Percentiles rank a stretch among this genome's conserved stretches.
phyloP scores from a whole-genome alignment of 2,888 invertebrate genomes.

The Patella pellucida region DNA sequence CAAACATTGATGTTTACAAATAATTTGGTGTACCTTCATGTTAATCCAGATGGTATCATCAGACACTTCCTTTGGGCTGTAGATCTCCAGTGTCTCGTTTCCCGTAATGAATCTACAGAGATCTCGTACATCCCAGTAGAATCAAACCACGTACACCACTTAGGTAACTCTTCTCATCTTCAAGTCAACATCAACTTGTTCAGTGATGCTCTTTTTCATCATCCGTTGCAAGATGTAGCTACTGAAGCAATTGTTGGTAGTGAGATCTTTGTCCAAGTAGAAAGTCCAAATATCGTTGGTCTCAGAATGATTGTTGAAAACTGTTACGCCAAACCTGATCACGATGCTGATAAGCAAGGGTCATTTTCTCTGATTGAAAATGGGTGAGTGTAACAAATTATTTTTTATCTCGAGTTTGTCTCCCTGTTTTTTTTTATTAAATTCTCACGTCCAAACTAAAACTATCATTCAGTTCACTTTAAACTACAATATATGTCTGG shows the following conservation, averaged over 20 bases:
- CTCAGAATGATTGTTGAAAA: background rate
- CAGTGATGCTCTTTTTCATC: background rate
- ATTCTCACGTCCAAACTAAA: no score
- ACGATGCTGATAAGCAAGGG: background rate
- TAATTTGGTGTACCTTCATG: background rate
- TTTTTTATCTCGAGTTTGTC: no score
- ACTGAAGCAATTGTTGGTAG: background rate
- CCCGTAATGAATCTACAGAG: background rate
- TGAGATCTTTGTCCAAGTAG: background rate
- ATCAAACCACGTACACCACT: background rate
- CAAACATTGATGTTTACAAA: background rate
- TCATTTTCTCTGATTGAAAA: background rate
- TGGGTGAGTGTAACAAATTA: background rate
- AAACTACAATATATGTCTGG: no score
- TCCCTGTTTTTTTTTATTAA: no score
- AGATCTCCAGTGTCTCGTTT: background rate
- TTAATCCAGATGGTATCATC: background rate
- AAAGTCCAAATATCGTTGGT: background rate
- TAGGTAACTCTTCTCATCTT: background rate
- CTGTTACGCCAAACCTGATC: background rate
- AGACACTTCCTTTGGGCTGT: background rate
- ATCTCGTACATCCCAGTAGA: background rate
- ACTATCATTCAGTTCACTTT: no score
- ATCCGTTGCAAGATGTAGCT: background rate
- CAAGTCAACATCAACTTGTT: background rate